phyloP scores from a whole-genome alignment of 2,797 vertebrate species.

The Anomalospiza imberbis region DNA sequence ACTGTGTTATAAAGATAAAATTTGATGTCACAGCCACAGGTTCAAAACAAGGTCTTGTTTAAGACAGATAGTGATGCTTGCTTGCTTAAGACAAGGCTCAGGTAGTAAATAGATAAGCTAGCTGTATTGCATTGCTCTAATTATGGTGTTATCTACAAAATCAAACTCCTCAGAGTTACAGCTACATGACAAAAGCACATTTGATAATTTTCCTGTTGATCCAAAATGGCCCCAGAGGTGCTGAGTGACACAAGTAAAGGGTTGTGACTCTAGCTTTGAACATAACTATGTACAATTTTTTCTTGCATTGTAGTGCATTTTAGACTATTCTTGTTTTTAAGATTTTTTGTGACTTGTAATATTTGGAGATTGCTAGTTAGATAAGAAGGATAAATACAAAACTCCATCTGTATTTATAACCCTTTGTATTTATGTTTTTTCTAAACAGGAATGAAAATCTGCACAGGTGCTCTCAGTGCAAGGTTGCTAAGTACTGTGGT shows the following conservation, averaged over 20 bases:
- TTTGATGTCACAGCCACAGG: neutral
- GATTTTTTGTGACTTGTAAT: neutral
- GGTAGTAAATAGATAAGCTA: neutral
- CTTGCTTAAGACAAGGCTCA: neutral
- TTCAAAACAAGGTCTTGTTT: neutral
- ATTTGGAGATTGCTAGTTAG: neutral
- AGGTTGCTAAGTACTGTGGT: slow-evolving; percentile 87
- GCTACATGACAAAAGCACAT: neutral
- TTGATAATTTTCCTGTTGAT: neutral
- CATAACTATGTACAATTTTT: neutral
- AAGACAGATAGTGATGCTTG: neutral
- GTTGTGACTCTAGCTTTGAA: neutral
- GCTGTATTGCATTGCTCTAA: neutral
- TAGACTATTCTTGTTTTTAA: neutral
- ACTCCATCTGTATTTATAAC: neutral
- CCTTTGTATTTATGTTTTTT: neutral
- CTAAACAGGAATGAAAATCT: slow-evolving; percentile 79
- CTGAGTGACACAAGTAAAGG: neutral
- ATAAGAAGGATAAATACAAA: neutral
- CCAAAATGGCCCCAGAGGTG: neutral
- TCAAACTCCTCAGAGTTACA: neutral
- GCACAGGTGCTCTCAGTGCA: slow-evolving; percentile 90
- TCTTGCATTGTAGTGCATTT: neutral
- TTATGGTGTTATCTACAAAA: neutral
- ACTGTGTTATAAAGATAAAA: neutral